Conservation (phyloP, 2,113 vertebrate species). For the Anolis carolinensis region DNA sequence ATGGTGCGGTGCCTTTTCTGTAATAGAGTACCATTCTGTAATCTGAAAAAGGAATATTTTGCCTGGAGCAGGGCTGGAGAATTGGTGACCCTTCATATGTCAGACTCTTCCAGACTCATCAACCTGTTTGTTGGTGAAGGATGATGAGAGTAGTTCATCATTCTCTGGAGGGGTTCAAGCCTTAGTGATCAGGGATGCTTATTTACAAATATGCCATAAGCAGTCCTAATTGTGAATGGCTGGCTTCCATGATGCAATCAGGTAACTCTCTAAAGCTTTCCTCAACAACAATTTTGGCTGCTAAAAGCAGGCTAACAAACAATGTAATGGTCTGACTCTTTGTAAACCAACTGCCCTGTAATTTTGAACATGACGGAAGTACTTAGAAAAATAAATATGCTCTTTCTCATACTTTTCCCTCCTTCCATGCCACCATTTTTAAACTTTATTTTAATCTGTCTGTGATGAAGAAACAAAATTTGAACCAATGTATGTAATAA, state of each 20-base stretch:
- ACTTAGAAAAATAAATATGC: conserved; percentile 48
- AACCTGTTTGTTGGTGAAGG: background rate
- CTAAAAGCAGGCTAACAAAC: conserved; percentile 56
- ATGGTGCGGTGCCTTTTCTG: conserved; percentile 22
- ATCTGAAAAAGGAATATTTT: conserved; percentile 66
- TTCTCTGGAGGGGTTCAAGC: background rate
- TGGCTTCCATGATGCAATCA: conserved; percentile 23
- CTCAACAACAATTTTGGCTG: conserved; percentile 52
- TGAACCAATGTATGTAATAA: conserved; percentile 29
- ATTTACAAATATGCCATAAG: background rate
- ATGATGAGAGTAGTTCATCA: background rate
- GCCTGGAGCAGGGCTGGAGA: conserved; percentile 21
- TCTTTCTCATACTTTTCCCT: conserved; percentile 31
- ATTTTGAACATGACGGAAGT: conserved; percentile 50
- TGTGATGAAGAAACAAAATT: conserved; percentile 18
- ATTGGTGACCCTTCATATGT: background rate
- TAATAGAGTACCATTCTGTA: conserved; percentile 26
- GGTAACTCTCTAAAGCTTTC: conserved; percentile 43
- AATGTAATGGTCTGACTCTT: conserved; percentile 50
- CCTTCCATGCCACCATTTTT: conserved; percentile 12
- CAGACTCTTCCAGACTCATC: background rate
- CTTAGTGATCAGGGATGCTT: conserved; percentile 52
- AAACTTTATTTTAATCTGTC: conserved; percentile 9
- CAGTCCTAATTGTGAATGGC: conserved; percentile 17
- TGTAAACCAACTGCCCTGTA: conserved; percentile 55